These are phyloP conservation scores for Yponomeuta cagnagella DNA, from an alignment of 2,888 invertebrate genomes.

Conservation along the genomic window DNA sequence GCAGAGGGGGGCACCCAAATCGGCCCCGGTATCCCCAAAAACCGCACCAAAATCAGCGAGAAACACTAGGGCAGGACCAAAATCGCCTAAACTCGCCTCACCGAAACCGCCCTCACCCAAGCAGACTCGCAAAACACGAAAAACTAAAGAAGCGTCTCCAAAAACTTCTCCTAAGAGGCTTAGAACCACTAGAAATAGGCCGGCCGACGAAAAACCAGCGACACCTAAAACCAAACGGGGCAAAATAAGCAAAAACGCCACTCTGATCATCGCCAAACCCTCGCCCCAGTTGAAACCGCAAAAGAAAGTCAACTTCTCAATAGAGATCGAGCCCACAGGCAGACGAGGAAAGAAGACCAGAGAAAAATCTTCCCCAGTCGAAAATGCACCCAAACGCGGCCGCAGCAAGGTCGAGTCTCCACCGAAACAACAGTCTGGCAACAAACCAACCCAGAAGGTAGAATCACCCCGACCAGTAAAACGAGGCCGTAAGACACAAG, in stretches of 20 bases:
- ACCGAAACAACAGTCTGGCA: background rate
- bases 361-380: background rate
- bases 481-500: background rate
- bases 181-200: slow-evolving; percentile 27
- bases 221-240: slow-evolving; percentile 14
- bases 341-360: background rate
- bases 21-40: background rate
- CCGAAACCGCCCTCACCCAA: slow-evolving; percentile 2
- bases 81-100: slow-evolving; percentile 3
- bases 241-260: slow-evolving; percentile 18
- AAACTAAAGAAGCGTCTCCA: background rate
- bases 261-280: slow-evolving; percentile 34
- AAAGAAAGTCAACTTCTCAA: slow-evolving; percentile 14
- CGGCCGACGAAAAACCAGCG: slow-evolving; percentile 5
- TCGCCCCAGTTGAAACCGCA: slow-evolving; percentile 39
- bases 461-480: background rate
- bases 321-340: slow-evolving; percentile 7
- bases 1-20: background rate
- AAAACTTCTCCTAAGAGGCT: slow-evolving; percentile 34
- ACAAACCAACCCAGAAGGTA: background rate
- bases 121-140: background rate
- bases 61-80: background rate
- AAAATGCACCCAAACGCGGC: background rate
- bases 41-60: background rate
- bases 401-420: slow-evolving; percentile 4